Evolutionary conservation across 35 echinoderm and acorn worm species (phyloP).

Genomic region (Anneissia japonica): DNA sequence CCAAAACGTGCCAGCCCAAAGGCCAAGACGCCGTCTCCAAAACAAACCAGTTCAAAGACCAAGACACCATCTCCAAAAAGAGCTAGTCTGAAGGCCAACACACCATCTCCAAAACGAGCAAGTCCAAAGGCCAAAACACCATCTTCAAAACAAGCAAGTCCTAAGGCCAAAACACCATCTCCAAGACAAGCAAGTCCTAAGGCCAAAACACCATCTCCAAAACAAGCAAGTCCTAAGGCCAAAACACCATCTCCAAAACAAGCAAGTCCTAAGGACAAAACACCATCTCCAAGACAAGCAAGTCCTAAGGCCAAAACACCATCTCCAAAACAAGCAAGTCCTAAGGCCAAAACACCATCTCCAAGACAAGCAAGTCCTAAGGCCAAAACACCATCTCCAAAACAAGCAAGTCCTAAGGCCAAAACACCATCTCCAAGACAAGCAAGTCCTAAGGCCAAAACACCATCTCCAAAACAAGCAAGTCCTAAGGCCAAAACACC

Average conservation of each 20-base stretch:
- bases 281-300: neutral
- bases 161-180: neutral
- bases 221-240: conserved; percentile 5
- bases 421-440: neutral
- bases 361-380: neutral
- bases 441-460: neutral
- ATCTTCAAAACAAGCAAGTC: neutral
- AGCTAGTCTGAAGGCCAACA: neutral
- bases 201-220: conserved; percentile 31
- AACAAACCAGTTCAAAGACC: neutral
- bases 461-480: neutral
- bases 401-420: neutral
- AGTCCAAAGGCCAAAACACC: neutral
- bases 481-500: neutral
- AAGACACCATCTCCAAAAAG: neutral
- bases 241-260: neutral
- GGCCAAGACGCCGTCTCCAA: neutral
- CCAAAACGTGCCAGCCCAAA: conserved; percentile 19
- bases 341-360: conserved; percentile 14
- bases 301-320: neutral
- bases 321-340: neutral
- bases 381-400: too few relatives aligned
- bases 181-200: neutral
- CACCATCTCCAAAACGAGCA: neutral
- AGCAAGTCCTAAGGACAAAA: neutral